phyloP scores from a whole-genome alignment of 2,797 vertebrate genomes.

The Glyptemys insculpta region DNA sequence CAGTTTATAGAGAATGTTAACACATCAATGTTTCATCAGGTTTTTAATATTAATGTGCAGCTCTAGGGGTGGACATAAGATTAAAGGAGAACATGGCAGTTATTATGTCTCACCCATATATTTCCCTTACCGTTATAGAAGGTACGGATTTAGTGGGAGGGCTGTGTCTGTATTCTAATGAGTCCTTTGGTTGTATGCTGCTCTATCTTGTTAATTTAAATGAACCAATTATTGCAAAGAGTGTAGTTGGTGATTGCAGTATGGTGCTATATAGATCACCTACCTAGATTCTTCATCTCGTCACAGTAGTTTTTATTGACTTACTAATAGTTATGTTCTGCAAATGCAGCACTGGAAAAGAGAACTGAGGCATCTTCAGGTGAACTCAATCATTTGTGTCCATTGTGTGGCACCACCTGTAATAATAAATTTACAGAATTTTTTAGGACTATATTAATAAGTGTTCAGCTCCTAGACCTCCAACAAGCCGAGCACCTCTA shows the following conservation, averaged over 20 bases:
- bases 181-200: neutral
- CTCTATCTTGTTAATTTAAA: slow-evolving; percentile 15
- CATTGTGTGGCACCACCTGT: neutral
- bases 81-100: neutral
- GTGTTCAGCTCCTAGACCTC: neutral
- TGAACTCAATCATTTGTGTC: neutral
- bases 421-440: neutral
- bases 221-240: neutral
- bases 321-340: neutral
- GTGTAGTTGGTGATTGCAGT: neutral
- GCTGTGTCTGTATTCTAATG: neutral
- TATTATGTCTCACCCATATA: neutral
- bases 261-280: slow-evolving; percentile 1
- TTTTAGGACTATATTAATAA: accelerated
- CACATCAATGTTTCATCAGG: slow-evolving; percentile 32
- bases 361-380: neutral
- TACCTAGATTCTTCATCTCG: neutral
- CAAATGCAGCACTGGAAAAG: neutral
- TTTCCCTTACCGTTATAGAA: neutral
- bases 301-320: slow-evolving; percentile 14
- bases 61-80: slow-evolving; percentile 35
- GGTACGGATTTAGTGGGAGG: neutral
- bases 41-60: slow-evolving; percentile 19
- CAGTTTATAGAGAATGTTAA: slow-evolving; percentile 46
- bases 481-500: neutral